A percentile compares a stretch with the other conserved stretches of the same genome.
phyloP scores from a whole-genome alignment of 2,797 vertebrate genomes.

The Pseudochirops corinnae region DNA sequence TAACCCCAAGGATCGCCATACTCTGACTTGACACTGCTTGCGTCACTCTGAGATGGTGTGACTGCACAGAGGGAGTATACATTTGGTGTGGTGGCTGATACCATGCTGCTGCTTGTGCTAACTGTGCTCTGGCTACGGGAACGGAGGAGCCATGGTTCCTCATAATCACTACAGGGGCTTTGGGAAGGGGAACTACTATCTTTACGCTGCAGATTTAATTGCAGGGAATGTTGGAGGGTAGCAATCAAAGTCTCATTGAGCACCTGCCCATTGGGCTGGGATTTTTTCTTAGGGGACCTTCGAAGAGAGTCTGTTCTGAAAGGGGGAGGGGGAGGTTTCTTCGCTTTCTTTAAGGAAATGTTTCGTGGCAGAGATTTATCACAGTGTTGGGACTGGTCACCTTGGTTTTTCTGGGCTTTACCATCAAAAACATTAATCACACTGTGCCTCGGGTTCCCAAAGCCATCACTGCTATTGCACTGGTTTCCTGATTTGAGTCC shows the following conservation, averaged over 20 bases:
- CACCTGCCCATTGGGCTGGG: slow-evolving; percentile 87
- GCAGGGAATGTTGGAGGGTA: slow-evolving; percentile 94
- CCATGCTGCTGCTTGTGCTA: slow-evolving; percentile 91
- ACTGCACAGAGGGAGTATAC: slow-evolving; percentile 92
- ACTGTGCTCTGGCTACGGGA: slow-evolving; percentile 95
- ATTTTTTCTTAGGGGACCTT: slow-evolving; percentile 88
- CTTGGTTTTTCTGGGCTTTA: slow-evolving; percentile 84
- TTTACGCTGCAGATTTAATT: slow-evolving; percentile 91
- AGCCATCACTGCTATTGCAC: slow-evolving; percentile 83
- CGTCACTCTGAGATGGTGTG: slow-evolving; percentile 95
- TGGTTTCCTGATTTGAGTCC: slow-evolving; percentile 87
- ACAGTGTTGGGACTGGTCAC: slow-evolving; percentile 86
- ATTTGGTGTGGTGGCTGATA: slow-evolving; percentile 89
- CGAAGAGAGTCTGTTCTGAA: slow-evolving; percentile 96
- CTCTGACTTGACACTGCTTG: slow-evolving; percentile 96
- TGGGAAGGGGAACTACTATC: slow-evolving; percentile 91
- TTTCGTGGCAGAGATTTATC: slow-evolving; percentile 92
- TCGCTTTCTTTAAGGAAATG: slow-evolving; percentile 95
- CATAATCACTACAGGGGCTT: slow-evolving; percentile 96
- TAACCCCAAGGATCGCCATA: slow-evolving; percentile 96
- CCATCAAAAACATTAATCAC: slow-evolving; percentile 91
- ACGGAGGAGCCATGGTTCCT: slow-evolving; percentile 95
- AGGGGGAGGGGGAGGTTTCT: slow-evolving; percentile 95
- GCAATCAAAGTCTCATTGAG: slow-evolving; percentile 95
- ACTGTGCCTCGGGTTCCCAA: slow-evolving; percentile 90